phyloP scores from a whole-genome alignment of 2,797 vertebrate species.

The Anniella stebbinsi region DNA sequence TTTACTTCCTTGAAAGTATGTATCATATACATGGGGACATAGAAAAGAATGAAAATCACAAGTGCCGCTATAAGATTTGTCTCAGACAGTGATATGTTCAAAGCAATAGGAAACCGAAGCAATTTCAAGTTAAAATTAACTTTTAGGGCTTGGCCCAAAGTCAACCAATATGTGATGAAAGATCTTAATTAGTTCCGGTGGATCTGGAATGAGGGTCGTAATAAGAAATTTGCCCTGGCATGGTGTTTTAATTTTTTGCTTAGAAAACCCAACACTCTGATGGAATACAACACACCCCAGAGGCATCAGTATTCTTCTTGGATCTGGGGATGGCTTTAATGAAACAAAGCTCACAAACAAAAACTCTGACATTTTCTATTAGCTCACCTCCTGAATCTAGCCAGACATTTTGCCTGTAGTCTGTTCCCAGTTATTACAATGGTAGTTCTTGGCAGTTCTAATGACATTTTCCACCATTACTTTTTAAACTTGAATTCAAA shows the following conservation, averaged over 20 bases:
- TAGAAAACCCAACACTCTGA: background rate
- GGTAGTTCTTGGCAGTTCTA: constrained; percentile 35
- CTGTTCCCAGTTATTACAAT: constrained; percentile 52
- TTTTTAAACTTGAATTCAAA: constrained; percentile 50
- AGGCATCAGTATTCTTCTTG: constrained; percentile 35
- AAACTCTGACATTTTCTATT: constrained; percentile 57
- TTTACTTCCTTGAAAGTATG: background rate
- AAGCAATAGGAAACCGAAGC: background rate
- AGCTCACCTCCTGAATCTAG: constrained; percentile 41
- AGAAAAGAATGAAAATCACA: background rate
- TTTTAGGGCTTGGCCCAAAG: constrained; percentile 13
- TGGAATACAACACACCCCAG: background rate
- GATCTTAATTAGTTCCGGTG: background rate
- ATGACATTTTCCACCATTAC: constrained; percentile 48
- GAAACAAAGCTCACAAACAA: constrained; percentile 39
- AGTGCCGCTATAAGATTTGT: background rate
- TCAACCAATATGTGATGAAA: background rate
- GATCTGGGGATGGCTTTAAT: constrained; percentile 22
- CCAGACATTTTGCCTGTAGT: constrained; percentile 42
- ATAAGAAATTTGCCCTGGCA: background rate
- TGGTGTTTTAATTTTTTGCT: background rate
- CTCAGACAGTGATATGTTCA: background rate
- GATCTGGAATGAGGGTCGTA: background rate
- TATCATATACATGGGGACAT: background rate
- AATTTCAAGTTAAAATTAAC: constrained; percentile 27